Evolutionary conservation across 1,140 invertebrate genomes (phyloP).

Genomic region (Pectinophora gossypiella): DNA sequence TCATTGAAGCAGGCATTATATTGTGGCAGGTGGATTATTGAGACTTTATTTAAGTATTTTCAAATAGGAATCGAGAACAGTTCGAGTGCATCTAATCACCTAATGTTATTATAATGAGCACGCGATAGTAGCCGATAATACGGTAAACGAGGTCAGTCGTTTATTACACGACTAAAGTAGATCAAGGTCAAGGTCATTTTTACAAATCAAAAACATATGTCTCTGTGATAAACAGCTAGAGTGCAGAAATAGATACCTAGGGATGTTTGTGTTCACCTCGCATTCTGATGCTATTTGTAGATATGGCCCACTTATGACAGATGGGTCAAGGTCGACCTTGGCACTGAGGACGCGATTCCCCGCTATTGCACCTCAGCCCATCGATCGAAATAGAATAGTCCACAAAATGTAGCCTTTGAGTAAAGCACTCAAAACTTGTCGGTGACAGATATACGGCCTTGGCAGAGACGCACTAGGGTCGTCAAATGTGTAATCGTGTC

Average conservation of each 20-base stretch:
- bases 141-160: conserved; percentile 68
- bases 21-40: too few relatives aligned
- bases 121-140: conserved; percentile 64
- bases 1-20: too few relatives aligned
- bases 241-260: conserved; percentile 55
- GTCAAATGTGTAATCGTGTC: conserved; percentile 62
- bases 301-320: conserved; percentile 49
- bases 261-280: conserved; percentile 52
- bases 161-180: conserved; percentile 68
- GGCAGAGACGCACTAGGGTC: conserved; percentile 41
- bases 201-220: conserved; percentile 70
- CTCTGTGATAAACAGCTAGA: conserved; percentile 51
- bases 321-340: conserved; percentile 65
- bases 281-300: conserved; percentile 56
- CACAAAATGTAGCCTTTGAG: too few relatives aligned
- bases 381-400: too few relatives aligned
- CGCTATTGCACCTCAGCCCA: too few relatives aligned
- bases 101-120: conserved; percentile 63
- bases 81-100: conserved; percentile 38
- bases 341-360: conserved; percentile 31
- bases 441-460: conserved; percentile 29
- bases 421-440: background rate
- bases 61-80: too few relatives aligned
- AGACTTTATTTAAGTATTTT: too few relatives aligned
- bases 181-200: conserved; percentile 75